Conservation (phyloP, 2,797 vertebrate species). For the Tangara arthus region DNA sequence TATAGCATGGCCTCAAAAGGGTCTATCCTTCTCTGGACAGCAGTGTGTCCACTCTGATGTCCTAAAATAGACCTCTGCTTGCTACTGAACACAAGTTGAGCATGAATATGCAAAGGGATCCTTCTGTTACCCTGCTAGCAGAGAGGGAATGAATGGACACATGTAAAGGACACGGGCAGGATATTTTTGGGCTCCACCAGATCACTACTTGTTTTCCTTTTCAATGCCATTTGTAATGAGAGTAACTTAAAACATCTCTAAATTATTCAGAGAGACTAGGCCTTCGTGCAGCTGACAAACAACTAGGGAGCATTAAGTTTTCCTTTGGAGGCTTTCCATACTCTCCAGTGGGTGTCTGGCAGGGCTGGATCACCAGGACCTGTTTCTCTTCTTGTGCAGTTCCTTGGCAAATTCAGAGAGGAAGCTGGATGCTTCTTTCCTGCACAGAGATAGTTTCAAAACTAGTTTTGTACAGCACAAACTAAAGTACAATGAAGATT, state of each 20-base stretch:
- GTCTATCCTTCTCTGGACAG: neutral
- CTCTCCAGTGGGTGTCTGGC: neutral
- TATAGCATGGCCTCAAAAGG: neutral
- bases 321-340: neutral
- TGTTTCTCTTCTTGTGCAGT: neutral
- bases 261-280: neutral
- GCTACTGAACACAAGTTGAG: neutral
- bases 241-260: slow-evolving; percentile 8
- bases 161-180: neutral
- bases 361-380: neutral
- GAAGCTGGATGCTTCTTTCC: neutral
- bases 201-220: neutral
- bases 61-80: neutral
- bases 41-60: neutral
- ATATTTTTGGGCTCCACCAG: neutral
- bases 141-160: neutral
- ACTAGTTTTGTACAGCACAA: neutral
- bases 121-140: neutral
- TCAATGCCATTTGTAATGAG: neutral
- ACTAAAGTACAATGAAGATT: neutral
- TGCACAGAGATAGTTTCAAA: neutral
- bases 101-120: neutral
- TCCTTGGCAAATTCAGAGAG: neutral
- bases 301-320: neutral
- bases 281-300: neutral